A percentile compares a stretch with the other conserved stretches of the same genome.
Evolutionary conservation across 2,797 vertebrate genomes (phyloP).

Genomic region (Kryptolebias ocellatus): DNA sequence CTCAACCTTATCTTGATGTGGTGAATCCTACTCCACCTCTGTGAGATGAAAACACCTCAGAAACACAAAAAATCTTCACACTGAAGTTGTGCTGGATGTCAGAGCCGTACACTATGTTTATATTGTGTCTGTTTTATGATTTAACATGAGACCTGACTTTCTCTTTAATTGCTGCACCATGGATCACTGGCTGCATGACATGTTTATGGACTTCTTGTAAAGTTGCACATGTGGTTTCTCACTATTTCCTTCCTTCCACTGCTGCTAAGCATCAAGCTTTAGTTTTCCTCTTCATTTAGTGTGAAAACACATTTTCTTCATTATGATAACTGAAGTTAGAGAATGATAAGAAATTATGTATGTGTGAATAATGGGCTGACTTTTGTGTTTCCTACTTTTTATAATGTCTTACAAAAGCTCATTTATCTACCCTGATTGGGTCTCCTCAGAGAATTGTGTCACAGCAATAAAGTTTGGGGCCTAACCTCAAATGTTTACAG

Average conservation of each 20-base stretch:
- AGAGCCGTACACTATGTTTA: neutral
- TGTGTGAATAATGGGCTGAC: neutral
- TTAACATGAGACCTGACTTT: neutral
- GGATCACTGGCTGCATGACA: neutral
- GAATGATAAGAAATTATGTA: no score
- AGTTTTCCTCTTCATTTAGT: no score
- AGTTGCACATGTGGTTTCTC: neutral
- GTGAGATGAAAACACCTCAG: no score
- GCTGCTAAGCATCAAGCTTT: neutral
- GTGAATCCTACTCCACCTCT: neutral
- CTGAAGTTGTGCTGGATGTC: neutral
- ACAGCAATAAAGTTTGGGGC: neutral
- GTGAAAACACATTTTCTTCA: no score
- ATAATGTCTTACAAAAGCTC: neutral
- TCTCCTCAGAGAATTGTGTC: neutral
- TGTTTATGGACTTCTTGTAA: neutral
- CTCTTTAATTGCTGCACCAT: neutral
- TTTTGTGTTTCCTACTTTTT: neutral
- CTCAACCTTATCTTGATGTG: neutral
- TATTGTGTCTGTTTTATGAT: neutral
- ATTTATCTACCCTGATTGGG: neutral
- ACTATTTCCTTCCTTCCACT: neutral
- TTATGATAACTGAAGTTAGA: no score
- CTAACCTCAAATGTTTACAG: constrained; percentile 4
- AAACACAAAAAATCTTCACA: neutral